A percentile compares a stretch with the other conserved stretches of the same genome.
These are phyloP conservation scores for Macaria liturata DNA, from an alignment of 2,888 invertebrate genomes.

Conservation along the genomic window DNA sequence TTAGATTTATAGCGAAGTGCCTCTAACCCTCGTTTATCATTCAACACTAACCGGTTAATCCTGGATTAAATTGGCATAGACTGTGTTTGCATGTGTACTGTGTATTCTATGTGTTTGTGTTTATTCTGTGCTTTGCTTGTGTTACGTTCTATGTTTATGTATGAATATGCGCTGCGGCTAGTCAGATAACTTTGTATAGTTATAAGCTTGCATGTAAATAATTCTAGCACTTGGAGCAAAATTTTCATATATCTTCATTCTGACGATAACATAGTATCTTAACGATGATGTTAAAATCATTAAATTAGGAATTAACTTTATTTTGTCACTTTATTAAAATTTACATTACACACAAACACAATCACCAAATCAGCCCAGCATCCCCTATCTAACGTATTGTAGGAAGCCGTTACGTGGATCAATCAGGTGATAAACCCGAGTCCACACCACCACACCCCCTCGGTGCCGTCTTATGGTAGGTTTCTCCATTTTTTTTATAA, in stretches of 20 bases:
- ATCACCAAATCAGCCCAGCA: background rate
- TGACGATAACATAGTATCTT: too few relatives aligned
- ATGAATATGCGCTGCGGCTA: too few relatives aligned
- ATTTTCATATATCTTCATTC: too few relatives aligned
- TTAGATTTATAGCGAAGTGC: conserved; percentile 21
- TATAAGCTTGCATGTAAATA: too few relatives aligned
- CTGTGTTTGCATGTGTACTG: conserved; percentile 24
- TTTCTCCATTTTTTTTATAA: too few relatives aligned
- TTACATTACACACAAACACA: background rate
- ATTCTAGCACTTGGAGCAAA: too few relatives aligned
- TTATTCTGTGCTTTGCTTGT: conserved; percentile 5
- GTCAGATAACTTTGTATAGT: too few relatives aligned
- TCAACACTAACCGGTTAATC: conserved; percentile 30
- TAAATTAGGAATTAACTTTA: too few relatives aligned
- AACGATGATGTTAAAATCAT: too few relatives aligned
- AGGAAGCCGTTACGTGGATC: conserved; percentile 17
- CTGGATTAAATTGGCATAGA: conserved; percentile 32
- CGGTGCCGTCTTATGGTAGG: conserved; percentile 26
- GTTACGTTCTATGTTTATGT: background rate
- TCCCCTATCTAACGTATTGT: background rate
- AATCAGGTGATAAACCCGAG: conserved; percentile 29
- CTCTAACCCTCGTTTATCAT: conserved; percentile 34
- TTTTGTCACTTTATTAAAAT: too few relatives aligned
- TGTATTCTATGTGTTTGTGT: conserved; percentile 1
- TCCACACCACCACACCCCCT: conserved; percentile 33